A percentile compares a stretch with the other conserved stretches of the same genome.
These are phyloP conservation scores for Eristalinus aeneus DNA, from an alignment of 2,888 invertebrate genomes.

Conservation along the genomic window DNA sequence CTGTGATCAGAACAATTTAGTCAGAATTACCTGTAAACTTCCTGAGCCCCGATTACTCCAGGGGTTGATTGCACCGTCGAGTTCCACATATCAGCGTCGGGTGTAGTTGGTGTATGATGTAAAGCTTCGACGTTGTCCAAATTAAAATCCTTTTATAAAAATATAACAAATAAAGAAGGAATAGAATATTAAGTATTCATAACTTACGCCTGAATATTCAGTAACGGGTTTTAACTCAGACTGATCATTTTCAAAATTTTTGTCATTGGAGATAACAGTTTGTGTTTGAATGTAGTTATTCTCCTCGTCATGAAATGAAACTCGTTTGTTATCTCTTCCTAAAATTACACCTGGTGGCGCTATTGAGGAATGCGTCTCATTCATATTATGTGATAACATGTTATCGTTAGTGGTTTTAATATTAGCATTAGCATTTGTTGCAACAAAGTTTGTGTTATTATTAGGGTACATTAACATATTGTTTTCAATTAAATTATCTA, in stretches of 20 bases:
- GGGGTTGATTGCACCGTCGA: constrained; percentile 86
- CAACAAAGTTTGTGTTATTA: constrained; percentile 21
- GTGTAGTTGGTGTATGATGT: constrained; percentile 88
- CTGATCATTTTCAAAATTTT: constrained; percentile 77
- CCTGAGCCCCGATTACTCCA: constrained; percentile 98
- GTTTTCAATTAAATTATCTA: constrained; percentile 50
- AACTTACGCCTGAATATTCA: constrained; percentile 92
- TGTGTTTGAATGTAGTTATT: constrained; percentile 77
- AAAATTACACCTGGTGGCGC: constrained; percentile 70
- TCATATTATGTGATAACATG: constrained; percentile 37
- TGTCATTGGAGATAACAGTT: constrained; percentile 69
- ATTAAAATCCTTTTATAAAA: constrained; percentile 82
- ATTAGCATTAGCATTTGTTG: constrained; percentile 22
- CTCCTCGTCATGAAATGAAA: constrained; percentile 88
- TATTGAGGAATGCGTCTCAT: constrained; percentile 51
- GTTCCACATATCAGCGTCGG: constrained; percentile 81
- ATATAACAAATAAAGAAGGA: neutral
- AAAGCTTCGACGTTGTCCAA: constrained; percentile 90
- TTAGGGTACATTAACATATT: constrained; percentile 9
- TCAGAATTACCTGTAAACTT: constrained; percentile 96
- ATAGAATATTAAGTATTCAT: neutral
- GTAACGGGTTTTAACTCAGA: constrained; percentile 82
- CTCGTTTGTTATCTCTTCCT: constrained; percentile 83
- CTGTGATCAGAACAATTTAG: too few species aligned
- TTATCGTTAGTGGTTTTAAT: constrained; percentile 12